These are phyloP conservation scores for Metallyticus violacea DNA, from an alignment of 2,888 invertebrate species.

Conservation along the genomic window DNA sequence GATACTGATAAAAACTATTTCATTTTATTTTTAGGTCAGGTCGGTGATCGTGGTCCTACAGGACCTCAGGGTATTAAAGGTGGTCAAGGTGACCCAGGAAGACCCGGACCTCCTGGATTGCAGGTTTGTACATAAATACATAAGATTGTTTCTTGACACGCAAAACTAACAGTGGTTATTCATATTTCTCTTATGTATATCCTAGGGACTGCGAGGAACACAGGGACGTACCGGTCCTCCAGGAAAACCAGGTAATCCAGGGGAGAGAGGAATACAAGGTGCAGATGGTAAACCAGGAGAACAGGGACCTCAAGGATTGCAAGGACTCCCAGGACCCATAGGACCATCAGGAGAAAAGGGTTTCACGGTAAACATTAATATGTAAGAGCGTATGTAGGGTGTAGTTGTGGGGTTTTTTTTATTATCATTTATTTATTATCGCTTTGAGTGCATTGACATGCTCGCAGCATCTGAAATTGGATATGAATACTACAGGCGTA, in stretches of 20 bases:
- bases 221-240: constrained; percentile 67
- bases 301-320: constrained; percentile 73
- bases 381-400: background rate
- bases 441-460: too few species aligned
- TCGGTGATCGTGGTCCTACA: constrained; percentile 66
- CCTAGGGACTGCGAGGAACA: constrained; percentile 59
- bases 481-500: too few species aligned
- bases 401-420: too few species aligned
- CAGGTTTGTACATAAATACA: constrained; percentile 39
- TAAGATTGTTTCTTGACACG: background rate
- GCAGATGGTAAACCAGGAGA: constrained; percentile 85
- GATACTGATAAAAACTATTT: background rate
- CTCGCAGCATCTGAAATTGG: too few species aligned
- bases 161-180: background rate
- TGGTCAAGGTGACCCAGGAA: constrained; percentile 58
- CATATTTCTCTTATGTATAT: constrained; percentile 12
- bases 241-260: constrained; percentile 67
- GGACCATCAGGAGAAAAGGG: constrained; percentile 79
- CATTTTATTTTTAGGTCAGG: constrained; percentile 50
- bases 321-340: constrained; percentile 74
- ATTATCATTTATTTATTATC: too few species aligned
- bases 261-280: constrained; percentile 73
- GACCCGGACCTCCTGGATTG: constrained; percentile 57
- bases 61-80: constrained; percentile 57
- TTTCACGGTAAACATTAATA: constrained; percentile 54